These are phyloP conservation scores for Muscidifurax raptorellus DNA, from an alignment of 1,140 invertebrate species.

Conservation along the genomic window DNA sequence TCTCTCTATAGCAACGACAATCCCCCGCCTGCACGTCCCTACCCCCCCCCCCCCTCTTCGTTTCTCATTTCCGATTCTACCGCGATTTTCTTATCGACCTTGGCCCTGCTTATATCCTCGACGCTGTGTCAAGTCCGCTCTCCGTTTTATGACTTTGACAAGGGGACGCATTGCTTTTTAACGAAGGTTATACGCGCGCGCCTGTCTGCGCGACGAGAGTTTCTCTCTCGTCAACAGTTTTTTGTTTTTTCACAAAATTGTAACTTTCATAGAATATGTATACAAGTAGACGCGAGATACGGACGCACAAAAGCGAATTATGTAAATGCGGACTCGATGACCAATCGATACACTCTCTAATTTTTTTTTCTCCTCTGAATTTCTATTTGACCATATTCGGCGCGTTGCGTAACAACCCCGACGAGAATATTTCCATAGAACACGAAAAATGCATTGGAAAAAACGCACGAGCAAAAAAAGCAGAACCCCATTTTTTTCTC, in stretches of 20 bases:
- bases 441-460: slow-evolving; percentile 25
- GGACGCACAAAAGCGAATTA: background rate
- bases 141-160: slow-evolving; percentile 3
- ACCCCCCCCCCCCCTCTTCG: slow-evolving; percentile 41
- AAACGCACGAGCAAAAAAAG: background rate
- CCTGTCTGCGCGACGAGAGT: no score
- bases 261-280: background rate
- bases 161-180: background rate
- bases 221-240: no score
- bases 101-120: slow-evolving; percentile 9
- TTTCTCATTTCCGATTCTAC: slow-evolving; percentile 53
- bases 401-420: no score
- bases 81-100: slow-evolving; percentile 40
- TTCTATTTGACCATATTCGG: background rate
- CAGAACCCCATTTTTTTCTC: background rate
- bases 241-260: background rate
- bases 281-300: background rate
- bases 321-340: background rate
- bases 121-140: background rate
- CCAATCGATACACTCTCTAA: slow-evolving; percentile 6
- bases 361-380: slow-evolving; percentile 10
- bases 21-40: slow-evolving; percentile 24
- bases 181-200: no score
- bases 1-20: slow-evolving; percentile 45
- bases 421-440: slow-evolving; percentile 31